Conservation (phyloP, 2,113 vertebrate genomes). For the Kryptolebias marmoratus region DNA sequence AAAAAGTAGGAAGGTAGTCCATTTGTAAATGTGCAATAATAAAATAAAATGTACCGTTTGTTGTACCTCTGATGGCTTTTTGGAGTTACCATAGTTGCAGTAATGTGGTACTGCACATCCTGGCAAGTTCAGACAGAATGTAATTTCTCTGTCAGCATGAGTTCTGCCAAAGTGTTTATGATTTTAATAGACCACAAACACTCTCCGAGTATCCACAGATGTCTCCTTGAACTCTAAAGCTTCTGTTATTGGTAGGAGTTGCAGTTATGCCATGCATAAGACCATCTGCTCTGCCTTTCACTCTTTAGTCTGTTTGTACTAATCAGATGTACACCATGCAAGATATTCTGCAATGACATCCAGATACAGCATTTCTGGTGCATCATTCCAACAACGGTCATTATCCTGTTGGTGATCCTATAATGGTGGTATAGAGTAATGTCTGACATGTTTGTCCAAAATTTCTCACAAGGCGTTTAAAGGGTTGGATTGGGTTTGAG, state of each 20-base stretch:
- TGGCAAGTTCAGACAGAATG: not conserved
- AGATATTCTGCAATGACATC: too few species aligned
- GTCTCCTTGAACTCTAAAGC: constrained; percentile 2
- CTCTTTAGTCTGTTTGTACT: not conserved
- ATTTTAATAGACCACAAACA: constrained; percentile 20
- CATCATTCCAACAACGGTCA: too few species aligned
- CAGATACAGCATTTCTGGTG: too few species aligned
- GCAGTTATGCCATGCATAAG: not conserved
- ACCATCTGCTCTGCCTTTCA: not conserved
- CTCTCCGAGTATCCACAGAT: not conserved
- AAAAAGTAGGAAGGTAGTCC: not conserved
- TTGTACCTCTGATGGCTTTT: constrained; percentile 10
- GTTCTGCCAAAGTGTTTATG: constrained; percentile 16
- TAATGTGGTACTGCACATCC: constrained; percentile 3
- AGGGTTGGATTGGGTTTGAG: too few species aligned
- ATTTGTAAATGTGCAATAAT: not conserved
- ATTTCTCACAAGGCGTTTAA: too few species aligned
- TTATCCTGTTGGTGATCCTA: too few species aligned
- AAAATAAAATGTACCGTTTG: not conserved
- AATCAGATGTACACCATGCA: not conserved
- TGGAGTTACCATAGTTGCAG: not conserved
- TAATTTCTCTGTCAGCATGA: constrained; percentile 25
- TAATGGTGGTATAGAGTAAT: too few species aligned
- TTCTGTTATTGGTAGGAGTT: not conserved
- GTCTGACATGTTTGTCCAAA: too few species aligned